phyloP scores from a whole-genome alignment of 2,888 invertebrate genomes.

The Harpagoxenus sublaevis region DNA sequence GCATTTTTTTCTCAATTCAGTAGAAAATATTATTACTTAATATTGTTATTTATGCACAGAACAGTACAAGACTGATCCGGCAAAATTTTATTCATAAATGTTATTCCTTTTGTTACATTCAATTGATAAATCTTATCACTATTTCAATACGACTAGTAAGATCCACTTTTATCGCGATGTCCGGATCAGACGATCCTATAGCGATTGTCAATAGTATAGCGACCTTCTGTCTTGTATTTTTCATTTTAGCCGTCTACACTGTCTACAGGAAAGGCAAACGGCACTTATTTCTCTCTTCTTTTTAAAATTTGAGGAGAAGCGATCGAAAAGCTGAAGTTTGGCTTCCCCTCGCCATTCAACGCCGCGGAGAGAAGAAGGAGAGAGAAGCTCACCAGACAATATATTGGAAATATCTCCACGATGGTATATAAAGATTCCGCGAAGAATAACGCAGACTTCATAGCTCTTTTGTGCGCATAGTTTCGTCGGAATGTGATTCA shows the following conservation, averaged over 20 bases:
- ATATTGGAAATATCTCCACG: constrained; percentile 66
- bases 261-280: background rate
- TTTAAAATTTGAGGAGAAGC: constrained; percentile 44
- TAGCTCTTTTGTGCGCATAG: constrained; percentile 51
- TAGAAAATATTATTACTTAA: background rate
- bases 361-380: background rate
- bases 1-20: background rate
- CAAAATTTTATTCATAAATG: background rate
- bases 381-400: constrained; percentile 29
- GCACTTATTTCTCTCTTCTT: constrained; percentile 38
- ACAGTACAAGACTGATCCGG: background rate
- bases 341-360: constrained; percentile 43
- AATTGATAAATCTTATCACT: constrained; percentile 29
- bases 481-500: constrained; percentile 43
- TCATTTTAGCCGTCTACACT: constrained; percentile 1
- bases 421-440: constrained; percentile 47
- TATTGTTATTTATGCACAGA: background rate
- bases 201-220: constrained; percentile 16
- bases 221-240: constrained; percentile 29
- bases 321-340: constrained; percentile 30
- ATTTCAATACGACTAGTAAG: background rate
- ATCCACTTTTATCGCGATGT: constrained; percentile 31
- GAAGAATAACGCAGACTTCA: constrained; percentile 57
- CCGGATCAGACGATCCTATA: constrained; percentile 10
- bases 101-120: background rate